Evolutionary conservation across 2,797 vertebrate genomes (phyloP).

Genomic region (Bradypodion ventrale): DNA sequence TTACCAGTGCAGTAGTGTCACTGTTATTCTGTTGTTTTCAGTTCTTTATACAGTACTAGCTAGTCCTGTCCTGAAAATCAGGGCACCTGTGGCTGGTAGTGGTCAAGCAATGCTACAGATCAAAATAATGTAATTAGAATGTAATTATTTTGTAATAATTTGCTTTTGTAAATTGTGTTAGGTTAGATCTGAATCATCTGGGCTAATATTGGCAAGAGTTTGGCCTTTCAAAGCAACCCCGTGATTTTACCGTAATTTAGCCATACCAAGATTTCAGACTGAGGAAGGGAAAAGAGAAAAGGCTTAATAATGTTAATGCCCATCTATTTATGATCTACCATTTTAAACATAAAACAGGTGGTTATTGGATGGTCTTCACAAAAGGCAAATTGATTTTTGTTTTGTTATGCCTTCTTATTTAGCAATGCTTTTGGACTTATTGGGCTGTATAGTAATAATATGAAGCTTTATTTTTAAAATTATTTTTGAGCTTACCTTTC

Average conservation of each 20-base stretch:
- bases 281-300: slow-evolving; percentile 25
- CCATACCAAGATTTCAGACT: slow-evolving; percentile 44
- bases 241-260: slow-evolving; percentile 47
- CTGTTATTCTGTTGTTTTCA: slow-evolving; percentile 21
- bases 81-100: slow-evolving; percentile 11
- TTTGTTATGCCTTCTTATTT: not conserved
- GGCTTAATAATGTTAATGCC: slow-evolving; percentile 1
- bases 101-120: slow-evolving; percentile 13
- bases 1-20: slow-evolving; percentile 6
- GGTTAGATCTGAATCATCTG: slow-evolving; percentile 18
- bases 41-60: slow-evolving; percentile 27
- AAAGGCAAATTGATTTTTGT: not conserved
- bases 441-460: slow-evolving; percentile 32
- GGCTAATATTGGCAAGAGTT: slow-evolving; percentile 57
- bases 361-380: slow-evolving; percentile 15
- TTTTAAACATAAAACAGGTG: not conserved
- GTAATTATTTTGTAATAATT: too few relatives aligned
- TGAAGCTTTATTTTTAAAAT: slow-evolving; percentile 19
- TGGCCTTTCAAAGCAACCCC: slow-evolving; percentile 52
- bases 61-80: not conserved
- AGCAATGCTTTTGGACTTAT: slow-evolving; percentile 38
- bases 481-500: not conserved
- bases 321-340: not conserved
- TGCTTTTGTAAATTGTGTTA: slow-evolving; percentile 55
- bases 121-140: slow-evolving; percentile 54